Evolutionary conservation across 2,113 vertebrate species (phyloP).

Genomic region (Thomomys bottae): DNA sequence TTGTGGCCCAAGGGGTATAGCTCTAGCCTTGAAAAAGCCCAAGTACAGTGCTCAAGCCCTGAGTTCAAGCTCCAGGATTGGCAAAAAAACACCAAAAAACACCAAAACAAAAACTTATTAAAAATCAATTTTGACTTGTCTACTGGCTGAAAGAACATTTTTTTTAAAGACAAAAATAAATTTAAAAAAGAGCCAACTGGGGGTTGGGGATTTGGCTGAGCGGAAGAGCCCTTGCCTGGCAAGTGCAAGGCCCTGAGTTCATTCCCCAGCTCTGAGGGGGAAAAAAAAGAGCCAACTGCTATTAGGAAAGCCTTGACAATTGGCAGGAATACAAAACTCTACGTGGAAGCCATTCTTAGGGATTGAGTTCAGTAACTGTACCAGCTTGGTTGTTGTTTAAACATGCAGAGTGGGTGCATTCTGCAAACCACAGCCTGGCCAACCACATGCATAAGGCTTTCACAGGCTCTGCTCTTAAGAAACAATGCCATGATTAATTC

Average conservation of each 20-base stretch:
- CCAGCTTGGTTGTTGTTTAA: slow-evolving; percentile 55
- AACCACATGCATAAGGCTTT: background rate
- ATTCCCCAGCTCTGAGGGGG: too few relatives aligned
- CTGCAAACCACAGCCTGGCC: slow-evolving; percentile 56
- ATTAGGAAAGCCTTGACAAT: slow-evolving; percentile 39
- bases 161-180: background rate
- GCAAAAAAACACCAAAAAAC: too few relatives aligned
- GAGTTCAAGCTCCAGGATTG: too few relatives aligned
- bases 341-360: slow-evolving; percentile 36
- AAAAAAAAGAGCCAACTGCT: slow-evolving; percentile 2
- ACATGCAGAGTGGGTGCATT: slow-evolving; percentile 34
- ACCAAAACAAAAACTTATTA: too few relatives aligned
- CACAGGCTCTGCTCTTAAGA: background rate
- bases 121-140: slow-evolving; percentile 31
- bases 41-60: too few relatives aligned
- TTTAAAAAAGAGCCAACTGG: background rate
- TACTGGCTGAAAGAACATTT: slow-evolving; percentile 31
- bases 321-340: slow-evolving; percentile 49
- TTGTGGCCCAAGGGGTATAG: too few relatives aligned
- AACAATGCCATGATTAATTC: slow-evolving; percentile 66
- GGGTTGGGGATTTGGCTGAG: too few relatives aligned
- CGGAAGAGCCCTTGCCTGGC: too few relatives aligned
- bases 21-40: too few relatives aligned
- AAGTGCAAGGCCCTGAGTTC: too few relatives aligned
- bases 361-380: slow-evolving; percentile 60